A percentile compares a stretch with the other conserved stretches of the same genome.
phyloP scores from a whole-genome alignment of 2,797 vertebrate species.

The Bradypodion pumilum region DNA sequence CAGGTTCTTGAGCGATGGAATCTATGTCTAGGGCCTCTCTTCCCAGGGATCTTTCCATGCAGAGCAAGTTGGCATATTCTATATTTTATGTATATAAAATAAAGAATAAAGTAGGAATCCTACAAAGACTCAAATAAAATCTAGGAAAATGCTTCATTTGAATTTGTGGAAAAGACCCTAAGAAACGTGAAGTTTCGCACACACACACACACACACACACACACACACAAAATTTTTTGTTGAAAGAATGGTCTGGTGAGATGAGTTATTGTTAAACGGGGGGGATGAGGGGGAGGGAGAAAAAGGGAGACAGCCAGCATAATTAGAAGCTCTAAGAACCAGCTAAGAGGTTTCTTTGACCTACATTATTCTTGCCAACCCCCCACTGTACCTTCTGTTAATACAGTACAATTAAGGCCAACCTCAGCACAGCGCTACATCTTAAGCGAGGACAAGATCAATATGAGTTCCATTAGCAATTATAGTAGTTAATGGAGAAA shows the following conservation, averaged over 20 bases:
- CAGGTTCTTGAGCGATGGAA: no score
- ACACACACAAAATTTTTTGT: no score
- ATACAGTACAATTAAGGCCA: not conserved
- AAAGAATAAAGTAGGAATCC: no score
- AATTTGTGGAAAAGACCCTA: not conserved
- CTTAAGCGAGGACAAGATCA: fast-evolving
- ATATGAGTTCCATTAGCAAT: constrained; percentile 15
- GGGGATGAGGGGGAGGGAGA: fast-evolving
- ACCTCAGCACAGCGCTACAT: fast-evolving
- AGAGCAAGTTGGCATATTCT: no score
- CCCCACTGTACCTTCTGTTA: fast-evolving
- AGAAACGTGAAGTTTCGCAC: not conserved
- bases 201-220: no score
- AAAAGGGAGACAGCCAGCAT: not conserved
- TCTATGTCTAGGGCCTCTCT: no score
- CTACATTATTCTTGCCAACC: constrained; percentile 31
- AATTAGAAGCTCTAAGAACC: fast-evolving
- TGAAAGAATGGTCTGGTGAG: not conserved
- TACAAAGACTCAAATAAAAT: not conserved
- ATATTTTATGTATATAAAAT: no score
- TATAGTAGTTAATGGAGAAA: constrained; percentile 30
- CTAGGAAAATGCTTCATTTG: not conserved
- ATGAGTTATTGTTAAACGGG: not conserved
- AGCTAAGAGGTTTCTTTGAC: constrained; percentile 5
- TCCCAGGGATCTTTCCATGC: no score